Evolutionary conservation across 2,113 vertebrate genomes (phyloP).

Genomic region (Astatoreochromis straeleni): DNA sequence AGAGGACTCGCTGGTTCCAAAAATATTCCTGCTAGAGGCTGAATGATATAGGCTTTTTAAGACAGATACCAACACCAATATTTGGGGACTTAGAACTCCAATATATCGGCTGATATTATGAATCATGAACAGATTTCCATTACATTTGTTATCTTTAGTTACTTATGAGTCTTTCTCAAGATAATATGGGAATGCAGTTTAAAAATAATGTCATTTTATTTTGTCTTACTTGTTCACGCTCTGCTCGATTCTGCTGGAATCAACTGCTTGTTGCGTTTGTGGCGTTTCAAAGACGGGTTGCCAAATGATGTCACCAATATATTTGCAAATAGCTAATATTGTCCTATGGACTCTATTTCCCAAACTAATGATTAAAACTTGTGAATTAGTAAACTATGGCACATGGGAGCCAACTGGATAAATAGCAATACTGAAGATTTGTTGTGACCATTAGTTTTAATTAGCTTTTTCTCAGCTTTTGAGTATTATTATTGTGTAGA

Average conservation of each 20-base stretch:
- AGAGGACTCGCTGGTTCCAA: not conserved
- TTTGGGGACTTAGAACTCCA: not conserved
- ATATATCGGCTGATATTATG: not conserved
- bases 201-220: not conserved
- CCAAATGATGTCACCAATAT: not conserved
- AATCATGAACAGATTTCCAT: not conserved
- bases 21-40: not conserved
- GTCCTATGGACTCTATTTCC: not conserved
- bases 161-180: not conserved
- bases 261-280: not conserved
- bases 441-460: not conserved
- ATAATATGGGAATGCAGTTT: not conserved
- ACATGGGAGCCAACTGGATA: not conserved
- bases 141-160: not conserved
- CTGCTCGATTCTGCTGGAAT: not conserved
- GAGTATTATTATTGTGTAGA: not conserved
- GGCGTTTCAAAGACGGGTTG: not conserved
- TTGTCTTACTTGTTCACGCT: not conserved
- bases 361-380: not conserved
- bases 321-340: not conserved
- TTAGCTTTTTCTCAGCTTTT: not conserved
- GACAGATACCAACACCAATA: not conserved
- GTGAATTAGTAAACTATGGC: not conserved
- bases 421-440: not conserved
- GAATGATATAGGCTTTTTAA: not conserved